Conservation (phyloP, 2,113 vertebrate species). For the Strix aluco region DNA sequence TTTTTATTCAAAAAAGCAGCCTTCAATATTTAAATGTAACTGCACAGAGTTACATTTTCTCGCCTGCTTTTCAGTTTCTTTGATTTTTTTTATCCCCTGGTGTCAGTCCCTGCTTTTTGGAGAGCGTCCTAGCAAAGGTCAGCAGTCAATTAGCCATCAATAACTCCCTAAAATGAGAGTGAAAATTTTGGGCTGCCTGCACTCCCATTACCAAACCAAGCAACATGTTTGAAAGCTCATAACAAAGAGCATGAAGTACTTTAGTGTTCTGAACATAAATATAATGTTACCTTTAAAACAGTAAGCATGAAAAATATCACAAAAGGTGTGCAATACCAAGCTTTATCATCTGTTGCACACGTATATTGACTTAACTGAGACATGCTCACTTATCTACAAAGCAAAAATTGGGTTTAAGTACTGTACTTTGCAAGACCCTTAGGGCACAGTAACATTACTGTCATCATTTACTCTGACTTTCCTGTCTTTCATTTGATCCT, state of each 20-base stretch:
- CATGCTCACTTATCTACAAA: conserved; percentile 60
- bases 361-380: conserved; percentile 44
- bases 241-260: conserved; percentile 19
- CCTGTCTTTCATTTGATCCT: background rate
- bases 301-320: conserved; percentile 45
- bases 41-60: background rate
- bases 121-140: conserved; percentile 34
- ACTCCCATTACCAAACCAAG: background rate
- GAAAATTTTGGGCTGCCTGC: background rate
- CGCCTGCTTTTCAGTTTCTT: background rate
- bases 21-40: background rate
- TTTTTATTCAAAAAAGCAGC: background rate
- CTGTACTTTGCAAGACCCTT: conserved; percentile 46
- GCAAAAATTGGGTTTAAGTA: conserved; percentile 63
- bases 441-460: conserved; percentile 55
- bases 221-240: background rate
- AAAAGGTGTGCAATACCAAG: conserved; percentile 38
- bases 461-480: conserved; percentile 26
- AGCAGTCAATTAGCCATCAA: conserved; percentile 34
- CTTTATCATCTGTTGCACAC: conserved; percentile 37
- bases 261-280: background rate
- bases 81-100: background rate
- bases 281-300: conserved; percentile 35
- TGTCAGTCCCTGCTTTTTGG: background rate
- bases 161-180: background rate